Evolutionary conservation across 2,113 vertebrate genomes (phyloP).

Genomic region (Chionis minor): DNA sequence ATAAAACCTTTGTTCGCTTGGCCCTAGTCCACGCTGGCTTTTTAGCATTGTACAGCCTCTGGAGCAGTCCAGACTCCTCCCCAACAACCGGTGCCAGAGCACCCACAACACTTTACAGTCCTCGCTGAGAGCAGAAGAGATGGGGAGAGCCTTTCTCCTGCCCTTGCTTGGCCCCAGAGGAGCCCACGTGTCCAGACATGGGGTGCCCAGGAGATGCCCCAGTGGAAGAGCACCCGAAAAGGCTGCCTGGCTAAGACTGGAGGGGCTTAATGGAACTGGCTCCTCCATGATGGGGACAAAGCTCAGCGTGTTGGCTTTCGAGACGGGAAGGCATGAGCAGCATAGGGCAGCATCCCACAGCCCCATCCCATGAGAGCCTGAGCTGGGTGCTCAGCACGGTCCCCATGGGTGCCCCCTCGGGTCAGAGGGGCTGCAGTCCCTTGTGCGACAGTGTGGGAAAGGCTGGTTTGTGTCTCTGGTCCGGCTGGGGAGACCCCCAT

Average conservation of each 20-base stretch:
- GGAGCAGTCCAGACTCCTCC: not conserved
- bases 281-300: accelerated
- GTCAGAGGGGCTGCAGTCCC: too few relatives aligned
- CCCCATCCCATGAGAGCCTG: not conserved
- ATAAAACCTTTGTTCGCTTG: not conserved
- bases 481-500: not conserved
- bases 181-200: accelerated
- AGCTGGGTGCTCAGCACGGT: not conserved
- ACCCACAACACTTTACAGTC: not conserved
- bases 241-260: not conserved
- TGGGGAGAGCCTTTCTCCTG: not conserved
- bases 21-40: not conserved
- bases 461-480: not conserved
- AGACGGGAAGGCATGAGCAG: not conserved
- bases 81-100: not conserved
- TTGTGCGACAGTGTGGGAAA: not conserved
- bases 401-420: not conserved
- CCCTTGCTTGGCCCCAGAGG: not conserved
- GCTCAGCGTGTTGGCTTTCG: accelerated
- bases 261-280: too few relatives aligned
- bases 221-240: not conserved
- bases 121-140: not conserved
- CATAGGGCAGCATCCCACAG: not conserved
- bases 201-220: not conserved
- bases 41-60: not conserved